Base-by-base conservation (phyloP, 2,888 invertebrate genomes). In the Pyralis farinalis region DNA sequence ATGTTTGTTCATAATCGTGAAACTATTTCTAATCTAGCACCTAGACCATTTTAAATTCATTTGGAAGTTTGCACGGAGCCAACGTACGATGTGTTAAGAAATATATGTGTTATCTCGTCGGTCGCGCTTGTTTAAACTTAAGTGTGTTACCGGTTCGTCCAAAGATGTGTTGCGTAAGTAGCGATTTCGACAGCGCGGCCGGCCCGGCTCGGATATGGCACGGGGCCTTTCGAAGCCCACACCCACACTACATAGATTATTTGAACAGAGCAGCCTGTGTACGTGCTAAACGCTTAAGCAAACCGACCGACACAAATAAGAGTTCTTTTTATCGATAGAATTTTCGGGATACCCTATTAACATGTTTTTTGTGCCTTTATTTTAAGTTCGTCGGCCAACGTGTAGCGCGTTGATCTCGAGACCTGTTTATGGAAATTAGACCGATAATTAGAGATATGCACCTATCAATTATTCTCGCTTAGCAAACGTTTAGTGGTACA, bases 161-260 rank as follows among this genome's bases (percentile, higher is more conserved):
- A 67, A 76, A 81, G 73, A 72, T 59, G 62, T 53, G 66, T 85
- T 85, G 74, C 76, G 80, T 68, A 83, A 85, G 69, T 64, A 67
- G 55, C 62, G 61, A 75, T 87, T 86, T 80, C 87, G 64, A 81
- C 79, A 85, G 70, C 58, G 67, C 66, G 59, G 16, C 16, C 16
- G 16, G 16, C 16, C 63, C 66, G 55, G 56, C 65, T n/a, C n/a
- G 71, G 82, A 87, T 85, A 86, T 83, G 69, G 86, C 81, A 84
- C 86, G 81, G 86, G 86, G 86, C 75, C 73, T 76, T 79, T 80
- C 78, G 68, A n/a, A n/a, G n/a, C 64, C 70, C 71, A 79, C 82
- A 70, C 82, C 83, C 68, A 81, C 75, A 67, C 72, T 69, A n/a
- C n/a, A n/a, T n/a, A 53, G 46, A 58, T 58, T 71, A 62, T 81